A percentile compares a stretch with the other conserved stretches of the same genome.
Conservation (phyloP, 2,888 invertebrate species). For the Phrixothrix hirtus region DNA sequence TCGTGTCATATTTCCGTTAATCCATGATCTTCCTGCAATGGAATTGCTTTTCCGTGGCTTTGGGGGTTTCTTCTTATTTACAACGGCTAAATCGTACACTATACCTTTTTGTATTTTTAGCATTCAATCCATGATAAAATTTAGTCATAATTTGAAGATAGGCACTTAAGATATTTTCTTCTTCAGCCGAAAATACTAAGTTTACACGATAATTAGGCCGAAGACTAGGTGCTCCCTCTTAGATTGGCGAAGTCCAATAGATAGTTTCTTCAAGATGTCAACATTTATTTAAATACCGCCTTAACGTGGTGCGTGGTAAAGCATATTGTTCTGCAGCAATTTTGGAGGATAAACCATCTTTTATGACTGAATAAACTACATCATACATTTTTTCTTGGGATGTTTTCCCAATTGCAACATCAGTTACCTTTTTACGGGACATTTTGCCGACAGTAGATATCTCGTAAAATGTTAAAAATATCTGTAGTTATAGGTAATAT, state of each 20-base stretch:
- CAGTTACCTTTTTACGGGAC: not conserved
- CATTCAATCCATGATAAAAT: not conserved
- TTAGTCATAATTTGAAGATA: not conserved
- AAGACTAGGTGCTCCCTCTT: not conserved
- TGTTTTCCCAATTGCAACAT: not conserved
- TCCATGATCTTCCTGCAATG: too few relatives aligned
- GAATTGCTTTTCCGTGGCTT: too few relatives aligned
- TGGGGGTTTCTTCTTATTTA: not conserved
- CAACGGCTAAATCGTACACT: not conserved
- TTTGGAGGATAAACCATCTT: not conserved
- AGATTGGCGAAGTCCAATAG: not conserved
- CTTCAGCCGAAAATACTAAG: not conserved
- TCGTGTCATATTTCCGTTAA: too few relatives aligned
- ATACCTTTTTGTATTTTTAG: not conserved
- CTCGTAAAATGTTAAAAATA: too few relatives aligned
- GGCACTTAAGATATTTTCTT: not conserved
- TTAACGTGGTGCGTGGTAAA: not conserved
- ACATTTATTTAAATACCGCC: not conserved
- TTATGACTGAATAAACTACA: not conserved
- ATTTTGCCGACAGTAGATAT: too few relatives aligned
- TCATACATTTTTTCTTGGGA: not conserved
- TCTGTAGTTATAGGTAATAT: too few relatives aligned
- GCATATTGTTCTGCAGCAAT: not conserved
- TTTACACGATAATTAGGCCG: not conserved
- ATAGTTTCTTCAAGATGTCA: not conserved